phyloP scores from a whole-genome alignment of 2,113 vertebrate species.

The Rynchops niger region DNA sequence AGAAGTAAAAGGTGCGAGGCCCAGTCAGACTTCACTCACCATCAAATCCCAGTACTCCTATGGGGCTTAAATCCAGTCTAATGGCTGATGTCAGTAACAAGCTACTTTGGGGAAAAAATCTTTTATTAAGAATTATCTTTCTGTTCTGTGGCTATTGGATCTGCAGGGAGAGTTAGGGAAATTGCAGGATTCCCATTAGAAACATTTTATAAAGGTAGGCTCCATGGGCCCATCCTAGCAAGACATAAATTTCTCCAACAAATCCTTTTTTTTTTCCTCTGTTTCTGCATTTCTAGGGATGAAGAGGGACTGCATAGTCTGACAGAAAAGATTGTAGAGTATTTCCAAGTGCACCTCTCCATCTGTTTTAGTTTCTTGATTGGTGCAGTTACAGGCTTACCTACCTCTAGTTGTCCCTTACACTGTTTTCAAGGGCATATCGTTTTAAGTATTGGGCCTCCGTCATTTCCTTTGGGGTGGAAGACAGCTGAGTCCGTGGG shows the following conservation, averaged over 20 bases:
- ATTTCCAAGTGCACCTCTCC: not conserved
- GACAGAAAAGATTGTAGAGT: not conserved
- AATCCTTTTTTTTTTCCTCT: not conserved
- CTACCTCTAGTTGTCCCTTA: not conserved
- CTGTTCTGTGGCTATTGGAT: not conserved
- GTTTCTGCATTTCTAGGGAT: not conserved
- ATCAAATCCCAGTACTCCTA: not conserved
- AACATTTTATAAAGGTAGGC: not conserved
- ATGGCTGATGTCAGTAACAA: not conserved
- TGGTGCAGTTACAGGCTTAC: not conserved
- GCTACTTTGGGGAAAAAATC: not conserved
- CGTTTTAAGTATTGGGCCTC: not conserved
- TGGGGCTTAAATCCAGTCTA: not conserved
- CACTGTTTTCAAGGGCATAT: not conserved
- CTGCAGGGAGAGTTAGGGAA: not conserved
- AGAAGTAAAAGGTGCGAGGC: not conserved
- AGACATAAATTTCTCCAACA: fast-evolving
- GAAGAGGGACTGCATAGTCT: not conserved
- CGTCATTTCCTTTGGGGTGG: not conserved
- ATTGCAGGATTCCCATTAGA: not conserved
- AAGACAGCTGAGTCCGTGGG: not conserved
- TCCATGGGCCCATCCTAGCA: not conserved
- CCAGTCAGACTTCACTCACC: not conserved
- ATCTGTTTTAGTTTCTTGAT: not conserved
- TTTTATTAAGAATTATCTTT: not conserved